Evolutionary conservation across 2,797 vertebrate species (phyloP).

Genomic region (Megaceryle alcyon): DNA sequence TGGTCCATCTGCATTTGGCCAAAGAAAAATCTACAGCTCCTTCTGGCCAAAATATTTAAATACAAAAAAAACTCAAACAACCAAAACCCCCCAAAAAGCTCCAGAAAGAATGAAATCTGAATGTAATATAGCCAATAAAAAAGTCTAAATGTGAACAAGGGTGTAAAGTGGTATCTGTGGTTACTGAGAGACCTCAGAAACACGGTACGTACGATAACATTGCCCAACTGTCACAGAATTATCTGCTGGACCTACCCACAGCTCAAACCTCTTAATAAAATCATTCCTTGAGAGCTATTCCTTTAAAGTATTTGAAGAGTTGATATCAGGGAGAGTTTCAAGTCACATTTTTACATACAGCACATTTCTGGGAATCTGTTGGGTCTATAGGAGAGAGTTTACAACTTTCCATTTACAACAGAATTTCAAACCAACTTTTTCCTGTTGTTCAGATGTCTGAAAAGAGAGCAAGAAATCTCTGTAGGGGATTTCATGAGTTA

Average conservation of each 20-base stretch:
- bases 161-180: not conserved
- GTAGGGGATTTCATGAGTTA: not conserved
- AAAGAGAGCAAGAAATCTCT: not conserved
- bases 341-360: not conserved
- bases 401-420: not conserved
- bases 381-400: not conserved
- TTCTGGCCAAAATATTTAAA: not conserved
- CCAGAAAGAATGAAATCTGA: not conserved
- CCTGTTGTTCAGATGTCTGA: not conserved
- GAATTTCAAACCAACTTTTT: not conserved
- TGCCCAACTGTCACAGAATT: not conserved
- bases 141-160: not conserved
- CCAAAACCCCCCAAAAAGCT: not conserved
- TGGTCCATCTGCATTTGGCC: not conserved
- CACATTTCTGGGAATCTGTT: not conserved
- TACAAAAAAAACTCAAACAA: not conserved
- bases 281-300: not conserved
- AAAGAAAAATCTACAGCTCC: not conserved
- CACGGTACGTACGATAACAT: fast-evolving
- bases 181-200: not conserved
- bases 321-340: not conserved
- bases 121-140: not conserved
- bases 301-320: not conserved
- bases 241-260: not conserved
- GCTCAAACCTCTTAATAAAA: not conserved